phyloP scores from a whole-genome alignment of 2,888 invertebrate genomes.

The Anaspis maculata region DNA sequence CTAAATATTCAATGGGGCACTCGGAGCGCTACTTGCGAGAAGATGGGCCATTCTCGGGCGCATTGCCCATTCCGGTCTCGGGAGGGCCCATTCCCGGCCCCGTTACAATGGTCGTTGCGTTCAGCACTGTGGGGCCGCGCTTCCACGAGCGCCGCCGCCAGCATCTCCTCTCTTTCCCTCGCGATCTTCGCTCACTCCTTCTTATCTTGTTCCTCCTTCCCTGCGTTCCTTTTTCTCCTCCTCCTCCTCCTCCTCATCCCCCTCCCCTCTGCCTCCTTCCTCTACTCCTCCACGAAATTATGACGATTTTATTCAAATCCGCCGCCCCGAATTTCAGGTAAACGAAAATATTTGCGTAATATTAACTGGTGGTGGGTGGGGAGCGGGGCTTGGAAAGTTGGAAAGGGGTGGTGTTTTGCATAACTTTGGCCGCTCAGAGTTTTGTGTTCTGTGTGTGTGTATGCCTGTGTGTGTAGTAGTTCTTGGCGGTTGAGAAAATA shows the following conservation, averaged over 20 bases:
- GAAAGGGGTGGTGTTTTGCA: constrained; percentile 1
- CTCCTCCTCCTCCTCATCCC: too few species aligned
- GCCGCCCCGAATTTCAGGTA: constrained; percentile 25
- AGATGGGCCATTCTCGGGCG: constrained; percentile 38
- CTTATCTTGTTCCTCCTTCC: too few species aligned
- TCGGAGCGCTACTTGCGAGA: constrained; percentile 35
- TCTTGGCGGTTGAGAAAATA: too few species aligned
- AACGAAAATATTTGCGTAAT: constrained; percentile 20
- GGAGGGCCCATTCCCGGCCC: constrained; percentile 36
- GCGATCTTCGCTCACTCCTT: too few species aligned
- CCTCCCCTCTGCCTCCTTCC: too few species aligned
- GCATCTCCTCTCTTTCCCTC: too few species aligned
- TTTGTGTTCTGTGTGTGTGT: too few species aligned
- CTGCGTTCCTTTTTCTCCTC: too few species aligned
- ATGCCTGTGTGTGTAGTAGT: too few species aligned
- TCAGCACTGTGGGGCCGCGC: constrained; percentile 33
- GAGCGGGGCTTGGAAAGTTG: background rate
- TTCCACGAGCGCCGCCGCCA: constrained; percentile 36
- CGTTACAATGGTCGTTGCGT: constrained; percentile 39
- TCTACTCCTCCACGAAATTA: constrained; percentile 23
- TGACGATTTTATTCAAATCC: constrained; percentile 31
- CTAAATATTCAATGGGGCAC: constrained; percentile 42
- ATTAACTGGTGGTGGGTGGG: constrained; percentile 8
- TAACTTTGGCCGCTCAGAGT: constrained; percentile 4
- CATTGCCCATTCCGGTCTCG: constrained; percentile 41